Conservation (phyloP, 2,113 vertebrate genomes). For the Hoplias malabaricus region DNA sequence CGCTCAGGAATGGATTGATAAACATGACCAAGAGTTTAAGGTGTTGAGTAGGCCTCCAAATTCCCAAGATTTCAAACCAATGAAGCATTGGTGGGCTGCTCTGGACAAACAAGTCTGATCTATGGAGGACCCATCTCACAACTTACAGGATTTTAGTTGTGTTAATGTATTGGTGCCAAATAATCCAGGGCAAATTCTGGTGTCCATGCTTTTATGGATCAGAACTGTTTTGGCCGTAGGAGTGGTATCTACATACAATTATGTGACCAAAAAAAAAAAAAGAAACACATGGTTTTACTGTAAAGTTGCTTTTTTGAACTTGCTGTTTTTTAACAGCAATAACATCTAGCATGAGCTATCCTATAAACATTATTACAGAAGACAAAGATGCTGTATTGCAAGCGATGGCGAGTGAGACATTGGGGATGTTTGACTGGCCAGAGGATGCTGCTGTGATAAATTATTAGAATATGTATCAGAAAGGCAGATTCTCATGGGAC, state of each 20-base stretch:
- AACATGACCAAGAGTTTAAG: not conserved
- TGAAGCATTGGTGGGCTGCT: not conserved
- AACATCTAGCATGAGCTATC: too few relatives aligned
- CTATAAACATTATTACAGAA: too few relatives aligned
- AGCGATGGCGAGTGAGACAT: not conserved
- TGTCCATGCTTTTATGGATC: not conserved
- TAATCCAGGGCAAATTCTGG: not conserved
- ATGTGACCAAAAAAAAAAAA: slow-evolving; percentile 1
- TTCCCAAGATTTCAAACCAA: not conserved
- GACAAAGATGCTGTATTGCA: not conserved
- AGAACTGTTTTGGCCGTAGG: not conserved
- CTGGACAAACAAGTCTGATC: not conserved
- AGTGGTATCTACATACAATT: not conserved
- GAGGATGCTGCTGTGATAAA: not conserved
- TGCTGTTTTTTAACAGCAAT: too few relatives aligned
- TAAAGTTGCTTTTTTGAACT: too few relatives aligned
- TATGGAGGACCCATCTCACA: not conserved
- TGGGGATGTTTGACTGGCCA: not conserved
- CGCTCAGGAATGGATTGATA: not conserved
- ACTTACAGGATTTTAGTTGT: not conserved
- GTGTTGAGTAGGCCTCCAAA: not conserved
- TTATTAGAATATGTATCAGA: not conserved
- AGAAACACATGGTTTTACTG: too few relatives aligned
- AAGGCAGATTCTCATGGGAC: not conserved
- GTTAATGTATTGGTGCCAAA: not conserved